phyloP scores from a whole-genome alignment of 2,888 invertebrate genomes.

The Carabus problematicus region DNA sequence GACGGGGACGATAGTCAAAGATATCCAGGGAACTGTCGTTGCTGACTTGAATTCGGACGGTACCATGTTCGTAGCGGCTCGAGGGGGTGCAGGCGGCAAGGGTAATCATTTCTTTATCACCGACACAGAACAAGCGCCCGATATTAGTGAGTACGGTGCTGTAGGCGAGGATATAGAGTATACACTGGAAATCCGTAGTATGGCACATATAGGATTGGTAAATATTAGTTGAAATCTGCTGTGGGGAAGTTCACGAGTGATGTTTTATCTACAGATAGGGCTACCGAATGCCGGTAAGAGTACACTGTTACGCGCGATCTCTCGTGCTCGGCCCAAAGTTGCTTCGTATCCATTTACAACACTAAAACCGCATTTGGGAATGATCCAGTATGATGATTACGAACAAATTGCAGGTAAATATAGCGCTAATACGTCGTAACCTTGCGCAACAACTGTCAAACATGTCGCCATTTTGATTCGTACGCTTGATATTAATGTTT shows the following conservation, averaged over 20 bases:
- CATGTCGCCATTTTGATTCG: neutral
- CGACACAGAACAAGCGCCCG: slow-evolving; percentile 79
- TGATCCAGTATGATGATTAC: slow-evolving; percentile 88
- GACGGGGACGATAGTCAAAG: slow-evolving; percentile 77
- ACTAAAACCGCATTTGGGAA: slow-evolving; percentile 84
- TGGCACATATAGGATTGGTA: slow-evolving; percentile 94
- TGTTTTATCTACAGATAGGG: slow-evolving; percentile 66
- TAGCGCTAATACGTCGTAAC: neutral
- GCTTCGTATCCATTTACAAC: slow-evolving; percentile 96
- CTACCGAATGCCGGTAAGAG: slow-evolving; percentile 96
- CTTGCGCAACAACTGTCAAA: slow-evolving; percentile 5
- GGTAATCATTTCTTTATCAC: slow-evolving; percentile 93
- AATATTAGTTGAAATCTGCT: slow-evolving; percentile 46
- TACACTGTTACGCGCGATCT: slow-evolving; percentile 82
- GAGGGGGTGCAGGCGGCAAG: slow-evolving; percentile 95
- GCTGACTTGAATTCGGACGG: slow-evolving; percentile 73
- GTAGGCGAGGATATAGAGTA: slow-evolving; percentile 78
- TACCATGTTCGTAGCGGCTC: slow-evolving; percentile 87
- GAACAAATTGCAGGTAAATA: slow-evolving; percentile 77
- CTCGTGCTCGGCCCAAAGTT: slow-evolving; percentile 87
- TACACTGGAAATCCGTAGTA: slow-evolving; percentile 83
- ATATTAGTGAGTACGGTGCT: slow-evolving; percentile 87
- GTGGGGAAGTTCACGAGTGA: neutral
- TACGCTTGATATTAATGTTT: slow-evolving; percentile 45
- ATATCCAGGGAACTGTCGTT: slow-evolving; percentile 64